Percentiles rank a stretch among this genome's conserved stretches.
Evolutionary conservation across 1,140 invertebrate species (phyloP).

Genomic region (Trissolcus basalis): DNA sequence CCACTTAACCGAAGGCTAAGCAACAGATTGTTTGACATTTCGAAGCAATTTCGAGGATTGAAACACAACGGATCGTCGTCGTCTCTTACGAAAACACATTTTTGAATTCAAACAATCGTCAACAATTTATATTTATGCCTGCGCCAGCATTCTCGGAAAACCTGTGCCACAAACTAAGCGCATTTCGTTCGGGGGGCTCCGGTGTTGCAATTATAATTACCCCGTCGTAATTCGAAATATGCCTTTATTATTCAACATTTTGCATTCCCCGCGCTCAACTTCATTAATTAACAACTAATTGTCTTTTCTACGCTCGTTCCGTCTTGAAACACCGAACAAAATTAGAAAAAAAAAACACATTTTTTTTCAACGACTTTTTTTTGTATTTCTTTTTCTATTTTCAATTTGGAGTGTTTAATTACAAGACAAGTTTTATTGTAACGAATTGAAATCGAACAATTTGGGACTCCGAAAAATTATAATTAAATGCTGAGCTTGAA

Average conservation of each 20-base stretch:
- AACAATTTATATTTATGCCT: conserved; percentile 27
- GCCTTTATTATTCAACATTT: background rate
- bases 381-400: too few species aligned
- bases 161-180: conserved; percentile 10
- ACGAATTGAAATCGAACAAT: too few species aligned
- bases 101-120: conserved; percentile 13
- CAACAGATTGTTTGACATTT: conserved; percentile 32
- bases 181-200: conserved; percentile 16
- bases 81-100: conserved; percentile 27
- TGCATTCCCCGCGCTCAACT: too few species aligned
- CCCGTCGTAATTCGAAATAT: conserved; percentile 1
- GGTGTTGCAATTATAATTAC: conserved; percentile 11
- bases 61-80: conserved; percentile 1
- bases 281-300: too few species aligned
- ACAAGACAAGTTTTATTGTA: too few species aligned
- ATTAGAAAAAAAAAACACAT: too few species aligned
- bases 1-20: too few species aligned
- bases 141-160: conserved; percentile 30
- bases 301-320: too few species aligned
- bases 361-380: too few species aligned
- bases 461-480: background rate
- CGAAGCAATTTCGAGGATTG: conserved; percentile 37
- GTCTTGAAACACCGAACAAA: too few species aligned
- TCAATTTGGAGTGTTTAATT: too few species aligned
- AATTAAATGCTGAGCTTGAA: conserved; percentile 23